Base-by-base conservation (phyloP, 1,140 invertebrate species). In the Radopholus similis region DNA sequence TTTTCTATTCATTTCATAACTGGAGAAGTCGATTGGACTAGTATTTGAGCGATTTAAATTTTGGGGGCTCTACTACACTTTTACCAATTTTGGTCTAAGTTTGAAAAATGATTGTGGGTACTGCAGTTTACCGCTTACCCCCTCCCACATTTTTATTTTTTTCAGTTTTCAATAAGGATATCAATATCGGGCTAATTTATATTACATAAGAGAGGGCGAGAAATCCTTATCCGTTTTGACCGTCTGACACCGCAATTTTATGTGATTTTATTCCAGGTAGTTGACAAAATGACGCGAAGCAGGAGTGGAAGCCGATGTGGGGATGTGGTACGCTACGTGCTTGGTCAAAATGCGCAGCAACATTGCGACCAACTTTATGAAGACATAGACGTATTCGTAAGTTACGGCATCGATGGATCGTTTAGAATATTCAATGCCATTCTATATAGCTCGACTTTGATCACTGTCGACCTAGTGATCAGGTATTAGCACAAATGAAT, bases 401-500 rank as follows among this genome's bases (percentile, higher is more conserved):
- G n/a, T n/a, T n/a, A n/a, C n/a, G n/a, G n/a, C n/a, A n/a, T n/a
- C n/a, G n/a, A n/a, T n/a, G n/a, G n/a, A n/a, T n/a, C n/a, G n/a
- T n/a, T n/a, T n/a, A n/a, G n/a, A n/a, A n/a, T n/a, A n/a, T n/a
- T n/a, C n/a, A n/a, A n/a, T n/a, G n/a, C n/a, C n/a, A n/a, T n/a
- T n/a, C n/a, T n/a, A n/a, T n/a, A n/a, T n/a, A n/a, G n/a, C 42
- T 73, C 3, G 71, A 73, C 42, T 66, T 73, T 40, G 72, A 74
- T 30, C 21, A 68, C 49, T 44, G 42, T 23, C 40, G 21, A 6
- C 71, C 71, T 6, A 74, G 44, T 11, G 53, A 62, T 62, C 59
- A 62, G 38, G 59, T 62, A 21, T 34, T 34, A 9, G 32, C 26
- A 13, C 0, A 21, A 4, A 26, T 32, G 32, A 15, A 18, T 58